Evolutionary conservation across 2,797 vertebrate genomes (phyloP).

Genomic region (Danio kyathit): DNA sequence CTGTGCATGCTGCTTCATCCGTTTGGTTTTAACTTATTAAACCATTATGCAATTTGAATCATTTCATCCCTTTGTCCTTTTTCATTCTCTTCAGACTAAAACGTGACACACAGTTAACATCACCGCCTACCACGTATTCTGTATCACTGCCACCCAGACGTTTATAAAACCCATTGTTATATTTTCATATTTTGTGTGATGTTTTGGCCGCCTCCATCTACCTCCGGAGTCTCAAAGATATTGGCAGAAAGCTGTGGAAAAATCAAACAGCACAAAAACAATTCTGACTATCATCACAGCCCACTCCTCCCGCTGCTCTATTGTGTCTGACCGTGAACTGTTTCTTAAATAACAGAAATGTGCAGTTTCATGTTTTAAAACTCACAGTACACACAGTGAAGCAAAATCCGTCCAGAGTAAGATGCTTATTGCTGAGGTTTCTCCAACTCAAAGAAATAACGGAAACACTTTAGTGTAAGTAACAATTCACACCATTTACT

Average conservation of each 20-base stretch:
- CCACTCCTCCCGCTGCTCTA: not conserved
- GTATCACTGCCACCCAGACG: not conserved
- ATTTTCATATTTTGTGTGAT: conserved; percentile 9
- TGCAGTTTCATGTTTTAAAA: not conserved
- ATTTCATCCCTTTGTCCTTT: not conserved
- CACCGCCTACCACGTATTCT: not conserved
- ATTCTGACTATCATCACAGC: conserved; percentile 29
- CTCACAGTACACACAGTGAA: not conserved
- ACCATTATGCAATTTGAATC: too few species aligned
- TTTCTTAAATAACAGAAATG: not conserved
- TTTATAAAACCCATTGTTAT: not conserved
- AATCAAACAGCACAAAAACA: conserved; percentile 29
- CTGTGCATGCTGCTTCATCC: too few species aligned
- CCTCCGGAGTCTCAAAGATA: conserved; percentile 4
- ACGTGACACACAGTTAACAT: not conserved
- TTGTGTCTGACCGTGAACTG: conserved; percentile 2
- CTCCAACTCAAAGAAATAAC: too few species aligned
- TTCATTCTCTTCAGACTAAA: too few species aligned
- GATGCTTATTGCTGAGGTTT: too few species aligned
- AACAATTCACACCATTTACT: too few species aligned
- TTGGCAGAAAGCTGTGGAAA: not conserved
- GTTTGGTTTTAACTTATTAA: too few species aligned
- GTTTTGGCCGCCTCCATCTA: not conserved
- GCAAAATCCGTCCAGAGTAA: not conserved
- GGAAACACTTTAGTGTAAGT: too few species aligned